Percentiles rank a stretch among this genome's conserved stretches.
Conservation (phyloP, 2,888 invertebrate genomes). For the Epirrhoe alternata region DNA sequence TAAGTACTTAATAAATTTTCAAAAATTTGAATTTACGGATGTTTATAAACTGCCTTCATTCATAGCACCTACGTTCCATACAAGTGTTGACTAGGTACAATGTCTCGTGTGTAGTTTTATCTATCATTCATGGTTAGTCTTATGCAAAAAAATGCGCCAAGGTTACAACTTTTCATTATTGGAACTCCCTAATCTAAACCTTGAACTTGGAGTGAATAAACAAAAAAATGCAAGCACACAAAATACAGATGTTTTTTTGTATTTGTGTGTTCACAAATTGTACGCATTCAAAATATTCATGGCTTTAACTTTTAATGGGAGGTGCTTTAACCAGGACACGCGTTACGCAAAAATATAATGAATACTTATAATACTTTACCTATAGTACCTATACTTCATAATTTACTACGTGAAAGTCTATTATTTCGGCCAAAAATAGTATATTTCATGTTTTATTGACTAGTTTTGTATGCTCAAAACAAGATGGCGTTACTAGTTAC, state of each 20-base stretch:
- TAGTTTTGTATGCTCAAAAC: not conserved
- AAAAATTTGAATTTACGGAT: not conserved
- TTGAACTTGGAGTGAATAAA: not conserved
- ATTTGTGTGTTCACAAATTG: not conserved
- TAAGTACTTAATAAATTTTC: no score
- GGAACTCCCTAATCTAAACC: constrained; percentile 1
- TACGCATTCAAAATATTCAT: not conserved
- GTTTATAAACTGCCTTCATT: not conserved
- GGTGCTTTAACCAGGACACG: no score
- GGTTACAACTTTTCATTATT: constrained; percentile 1
- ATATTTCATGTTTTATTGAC: not conserved
- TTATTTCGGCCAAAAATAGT: not conserved
- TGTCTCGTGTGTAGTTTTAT: not conserved
- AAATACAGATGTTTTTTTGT: not conserved
- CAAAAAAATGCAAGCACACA: not conserved
- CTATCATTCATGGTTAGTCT: constrained; percentile 28
- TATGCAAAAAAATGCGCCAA: not conserved
- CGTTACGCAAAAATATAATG: no score
- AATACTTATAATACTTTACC: no score
- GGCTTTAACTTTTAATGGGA: no score
- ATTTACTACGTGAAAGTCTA: no score
- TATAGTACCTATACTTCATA: no score
- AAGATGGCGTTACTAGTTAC: constrained; percentile 1
- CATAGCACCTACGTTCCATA: not conserved
- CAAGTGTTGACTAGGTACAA: not conserved